These are phyloP conservation scores for Hemibagrus guttatus DNA, from an alignment of 2,797 vertebrate species.

Conservation along the genomic window DNA sequence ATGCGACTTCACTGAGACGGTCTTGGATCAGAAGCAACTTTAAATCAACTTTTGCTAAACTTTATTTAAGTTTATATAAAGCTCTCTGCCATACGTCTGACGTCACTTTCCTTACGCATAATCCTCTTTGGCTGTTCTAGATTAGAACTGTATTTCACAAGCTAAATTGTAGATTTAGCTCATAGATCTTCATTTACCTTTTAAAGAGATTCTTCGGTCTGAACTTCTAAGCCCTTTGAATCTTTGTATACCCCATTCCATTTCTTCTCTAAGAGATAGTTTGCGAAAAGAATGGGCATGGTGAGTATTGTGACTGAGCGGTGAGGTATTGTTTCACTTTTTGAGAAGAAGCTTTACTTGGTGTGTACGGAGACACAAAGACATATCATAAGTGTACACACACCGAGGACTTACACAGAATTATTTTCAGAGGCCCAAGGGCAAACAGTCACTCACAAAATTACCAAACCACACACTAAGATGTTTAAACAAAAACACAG, in stretches of 20 bases:
- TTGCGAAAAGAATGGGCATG: background rate
- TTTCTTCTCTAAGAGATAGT: background rate
- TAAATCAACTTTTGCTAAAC: background rate
- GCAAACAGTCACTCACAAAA: constrained; percentile 38
- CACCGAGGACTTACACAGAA: constrained; percentile 27
- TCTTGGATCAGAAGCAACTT: background rate
- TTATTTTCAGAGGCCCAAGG: constrained; percentile 36
- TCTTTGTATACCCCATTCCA: background rate
- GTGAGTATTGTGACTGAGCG: background rate
- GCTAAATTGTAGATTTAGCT: background rate
- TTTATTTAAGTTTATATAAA: background rate
- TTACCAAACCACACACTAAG: constrained; percentile 54
- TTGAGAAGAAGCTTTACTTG: constrained; percentile 14
- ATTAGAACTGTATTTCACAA: background rate
- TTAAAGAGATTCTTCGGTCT: background rate
- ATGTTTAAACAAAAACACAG: constrained; percentile 57
- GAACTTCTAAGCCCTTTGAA: background rate
- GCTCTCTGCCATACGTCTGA: background rate
- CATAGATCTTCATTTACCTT: background rate
- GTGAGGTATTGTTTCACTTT: constrained; percentile 5
- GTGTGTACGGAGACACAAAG: constrained; percentile 2
- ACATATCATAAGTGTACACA: constrained; percentile 28
- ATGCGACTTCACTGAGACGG: background rate
- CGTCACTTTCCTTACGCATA: background rate
- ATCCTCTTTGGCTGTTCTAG: background rate